A percentile compares a stretch with the other conserved stretches of the same genome.
phyloP scores from a whole-genome alignment of 2,888 invertebrate genomes.

The Pyrgus malvae region DNA sequence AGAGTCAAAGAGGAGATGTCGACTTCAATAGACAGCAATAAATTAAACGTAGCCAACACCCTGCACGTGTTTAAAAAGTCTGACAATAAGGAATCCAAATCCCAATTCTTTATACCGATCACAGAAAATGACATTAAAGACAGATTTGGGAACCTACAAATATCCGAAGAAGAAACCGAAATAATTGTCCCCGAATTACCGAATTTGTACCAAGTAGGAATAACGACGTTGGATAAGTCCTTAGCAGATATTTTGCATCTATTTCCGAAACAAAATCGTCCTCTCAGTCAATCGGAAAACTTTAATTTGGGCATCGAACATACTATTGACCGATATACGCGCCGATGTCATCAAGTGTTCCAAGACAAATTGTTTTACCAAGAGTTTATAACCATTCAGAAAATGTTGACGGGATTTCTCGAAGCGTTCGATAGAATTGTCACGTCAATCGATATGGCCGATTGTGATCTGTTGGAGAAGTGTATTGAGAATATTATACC shows the following conservation, averaged over 20 bases:
- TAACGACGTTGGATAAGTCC: conserved; percentile 60
- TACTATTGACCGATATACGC: conserved; percentile 72
- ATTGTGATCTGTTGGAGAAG: conserved; percentile 72
- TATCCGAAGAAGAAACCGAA: conserved; percentile 64
- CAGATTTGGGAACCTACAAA: conserved; percentile 63
- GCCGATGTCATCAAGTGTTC: conserved; percentile 74
- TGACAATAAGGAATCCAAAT: conserved; percentile 71
- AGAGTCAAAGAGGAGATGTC: conserved; percentile 60
- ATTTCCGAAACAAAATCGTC: conserved; percentile 73
- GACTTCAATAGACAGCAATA: conserved; percentile 69
- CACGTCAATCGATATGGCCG: conserved; percentile 57
- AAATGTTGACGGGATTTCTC: conserved; percentile 59
- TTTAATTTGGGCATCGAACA: conserved; percentile 66
- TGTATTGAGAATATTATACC: conserved; percentile 65
- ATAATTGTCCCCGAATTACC: conserved; percentile 62
- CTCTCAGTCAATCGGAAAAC: conserved; percentile 74
- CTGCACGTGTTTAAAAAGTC: conserved; percentile 70
- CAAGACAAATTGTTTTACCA: conserved; percentile 75
- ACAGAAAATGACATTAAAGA: conserved; percentile 58
- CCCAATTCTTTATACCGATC: conserved; percentile 75
- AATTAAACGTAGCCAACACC: conserved; percentile 64
- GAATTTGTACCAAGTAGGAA: conserved; percentile 55
- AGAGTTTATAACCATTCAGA: conserved; percentile 67
- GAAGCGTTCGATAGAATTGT: conserved; percentile 54
- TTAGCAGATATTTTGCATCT: conserved; percentile 61